Conservation (phyloP, 2,888 invertebrate genomes). For the Agrypnus murinus region DNA sequence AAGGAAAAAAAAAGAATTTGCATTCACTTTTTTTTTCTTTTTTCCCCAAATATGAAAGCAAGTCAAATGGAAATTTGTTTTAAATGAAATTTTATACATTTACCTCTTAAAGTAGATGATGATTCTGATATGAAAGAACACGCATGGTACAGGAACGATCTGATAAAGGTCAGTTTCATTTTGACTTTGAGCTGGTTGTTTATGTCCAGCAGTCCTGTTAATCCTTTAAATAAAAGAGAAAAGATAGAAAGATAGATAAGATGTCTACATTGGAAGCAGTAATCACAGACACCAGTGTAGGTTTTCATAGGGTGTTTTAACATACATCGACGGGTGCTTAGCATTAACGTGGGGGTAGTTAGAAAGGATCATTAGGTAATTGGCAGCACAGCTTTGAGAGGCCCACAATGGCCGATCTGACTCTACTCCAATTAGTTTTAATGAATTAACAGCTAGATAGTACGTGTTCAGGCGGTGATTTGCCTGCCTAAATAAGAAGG, state of each 20-base stretch:
- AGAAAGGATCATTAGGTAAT: conserved; percentile 44
- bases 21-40: background rate
- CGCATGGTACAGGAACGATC: background rate
- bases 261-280: background rate
- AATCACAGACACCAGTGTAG: background rate
- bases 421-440: conserved; percentile 39
- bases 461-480: conserved; percentile 3
- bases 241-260: conserved; percentile 13
- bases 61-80: no score
- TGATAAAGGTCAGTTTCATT: conserved; percentile 27
- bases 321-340: conserved; percentile 28
- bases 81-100: no score
- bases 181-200: background rate
- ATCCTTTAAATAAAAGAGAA: conserved; percentile 10
- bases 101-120: no score
- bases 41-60: no score
- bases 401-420: conserved; percentile 29
- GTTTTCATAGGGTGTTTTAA: conserved; percentile 22
- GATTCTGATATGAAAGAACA: no score
- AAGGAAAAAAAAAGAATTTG: conserved; percentile 10
- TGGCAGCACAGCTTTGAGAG: conserved; percentile 32
- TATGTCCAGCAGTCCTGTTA: background rate
- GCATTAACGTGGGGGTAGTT: conserved; percentile 38
- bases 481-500: conserved; percentile 4
- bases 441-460: conserved; percentile 38